A percentile compares a stretch with the other conserved stretches of the same genome.
These are phyloP conservation scores for Lycaon pictus DNA, from an alignment of 2,113 vertebrate genomes.

Conservation along the genomic window DNA sequence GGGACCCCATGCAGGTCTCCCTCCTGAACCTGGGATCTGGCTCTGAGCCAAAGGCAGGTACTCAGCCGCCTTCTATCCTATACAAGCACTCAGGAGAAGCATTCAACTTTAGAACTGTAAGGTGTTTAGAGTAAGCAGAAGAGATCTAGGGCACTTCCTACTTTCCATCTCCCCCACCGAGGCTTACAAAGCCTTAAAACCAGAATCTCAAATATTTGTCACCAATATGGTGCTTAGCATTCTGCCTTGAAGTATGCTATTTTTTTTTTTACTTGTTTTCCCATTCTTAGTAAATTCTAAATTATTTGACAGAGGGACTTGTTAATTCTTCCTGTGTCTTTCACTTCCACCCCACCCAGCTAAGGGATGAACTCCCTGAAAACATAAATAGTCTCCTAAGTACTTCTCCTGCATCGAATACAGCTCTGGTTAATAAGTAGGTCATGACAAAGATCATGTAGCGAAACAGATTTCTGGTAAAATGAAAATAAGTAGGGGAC, in stretches of 20 bases:
- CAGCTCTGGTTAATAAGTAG: not conserved
- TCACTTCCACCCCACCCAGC: not conserved
- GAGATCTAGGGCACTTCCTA: not conserved
- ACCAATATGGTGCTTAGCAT: not conserved
- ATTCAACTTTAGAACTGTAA: no score
- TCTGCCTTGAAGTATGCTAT: not conserved
- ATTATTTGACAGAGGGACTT: not conserved
- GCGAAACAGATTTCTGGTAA: slow-evolving; percentile 27
- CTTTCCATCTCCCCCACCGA: not conserved
- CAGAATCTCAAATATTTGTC: not conserved
- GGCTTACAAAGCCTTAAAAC: not conserved
- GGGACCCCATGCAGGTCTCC: no score
- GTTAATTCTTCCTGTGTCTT: not conserved
- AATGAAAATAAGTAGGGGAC: not conserved
- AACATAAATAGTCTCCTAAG: not conserved
- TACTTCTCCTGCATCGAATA: not conserved
- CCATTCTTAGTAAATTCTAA: not conserved
- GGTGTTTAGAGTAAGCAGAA: not conserved
- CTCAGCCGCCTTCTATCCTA: no score
- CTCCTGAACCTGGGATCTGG: no score
- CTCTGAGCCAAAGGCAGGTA: no score
- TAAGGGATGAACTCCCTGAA: not conserved
- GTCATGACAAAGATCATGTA: not conserved
- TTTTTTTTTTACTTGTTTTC: slow-evolving; percentile 13
- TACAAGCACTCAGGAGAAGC: no score